These are phyloP conservation scores for Eupristina koningsbergeri DNA, from an alignment of 1,140 invertebrate species.

Conservation along the genomic window DNA sequence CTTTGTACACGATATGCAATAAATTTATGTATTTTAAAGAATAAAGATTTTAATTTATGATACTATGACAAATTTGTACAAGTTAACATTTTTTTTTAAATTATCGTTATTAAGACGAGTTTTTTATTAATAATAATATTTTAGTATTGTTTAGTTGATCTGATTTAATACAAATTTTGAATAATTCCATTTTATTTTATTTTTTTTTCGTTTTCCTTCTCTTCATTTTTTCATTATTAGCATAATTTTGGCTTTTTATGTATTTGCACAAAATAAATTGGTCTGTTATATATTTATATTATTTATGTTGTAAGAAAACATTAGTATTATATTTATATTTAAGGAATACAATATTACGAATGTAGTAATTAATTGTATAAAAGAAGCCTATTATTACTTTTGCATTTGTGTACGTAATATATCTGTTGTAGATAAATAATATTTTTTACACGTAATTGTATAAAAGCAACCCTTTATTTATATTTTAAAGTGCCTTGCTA, in stretches of 20 bases:
- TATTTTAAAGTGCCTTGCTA: too few species aligned
- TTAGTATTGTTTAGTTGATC: not conserved
- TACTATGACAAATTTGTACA: too few species aligned
- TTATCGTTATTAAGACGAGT: too few species aligned
- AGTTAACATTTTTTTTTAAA: too few species aligned
- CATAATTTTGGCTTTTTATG: not conserved
- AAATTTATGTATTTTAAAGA: too few species aligned
- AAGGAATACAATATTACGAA: not conserved
- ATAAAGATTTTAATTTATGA: too few species aligned
- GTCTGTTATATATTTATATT: not conserved
- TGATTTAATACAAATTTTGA: not conserved
- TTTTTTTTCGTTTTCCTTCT: not conserved
- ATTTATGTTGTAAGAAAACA: too few species aligned
- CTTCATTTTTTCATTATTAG: not conserved
- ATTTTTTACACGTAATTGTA: not conserved
- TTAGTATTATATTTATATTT: not conserved
- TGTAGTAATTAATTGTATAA: too few species aligned
- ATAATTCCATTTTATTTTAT: slow-evolving; percentile 5
- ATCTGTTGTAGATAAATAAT: not conserved
- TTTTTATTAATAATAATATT: too few species aligned
- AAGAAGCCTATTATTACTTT: too few species aligned
- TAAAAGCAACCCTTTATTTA: too few species aligned
- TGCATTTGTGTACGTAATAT: not conserved
- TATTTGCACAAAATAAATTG: not conserved
- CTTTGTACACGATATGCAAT: too few species aligned